Conservation (phyloP, 2,113 vertebrate genomes). For the Aphelocoma coerulescens region DNA sequence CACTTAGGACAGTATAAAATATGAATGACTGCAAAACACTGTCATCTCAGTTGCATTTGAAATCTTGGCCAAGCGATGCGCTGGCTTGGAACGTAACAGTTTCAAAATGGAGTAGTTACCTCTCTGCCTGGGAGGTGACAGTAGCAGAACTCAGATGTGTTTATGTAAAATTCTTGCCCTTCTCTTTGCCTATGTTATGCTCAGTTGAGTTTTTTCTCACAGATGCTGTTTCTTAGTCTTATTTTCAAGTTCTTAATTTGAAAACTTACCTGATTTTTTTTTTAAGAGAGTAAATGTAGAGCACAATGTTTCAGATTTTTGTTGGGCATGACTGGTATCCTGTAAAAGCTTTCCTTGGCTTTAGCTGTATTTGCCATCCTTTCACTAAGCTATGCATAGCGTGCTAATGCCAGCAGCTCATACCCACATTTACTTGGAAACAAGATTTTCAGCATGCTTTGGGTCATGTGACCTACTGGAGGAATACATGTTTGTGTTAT, state of each 20-base stretch:
- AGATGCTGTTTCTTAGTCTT: neutral
- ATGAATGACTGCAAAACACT: neutral
- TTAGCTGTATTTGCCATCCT: neutral
- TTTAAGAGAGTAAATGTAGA: neutral
- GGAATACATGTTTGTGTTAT: neutral
- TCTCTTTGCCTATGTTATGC: neutral
- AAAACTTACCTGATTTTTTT: neutral
- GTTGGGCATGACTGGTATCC: neutral
- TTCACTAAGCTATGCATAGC: neutral
- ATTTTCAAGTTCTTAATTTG: neutral
- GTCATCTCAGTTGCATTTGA: neutral
- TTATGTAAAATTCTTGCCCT: neutral
- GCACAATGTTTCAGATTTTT: neutral
- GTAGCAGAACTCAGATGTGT: neutral
- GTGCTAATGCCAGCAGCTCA: neutral
- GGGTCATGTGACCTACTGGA: neutral
- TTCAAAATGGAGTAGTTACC: neutral
- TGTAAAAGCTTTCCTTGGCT: neutral
- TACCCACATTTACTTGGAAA: neutral
- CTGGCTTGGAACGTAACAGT: neutral
- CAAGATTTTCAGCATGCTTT: neutral
- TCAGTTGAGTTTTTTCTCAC: neutral
- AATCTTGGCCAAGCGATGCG: neutral
- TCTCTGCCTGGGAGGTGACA: neutral
- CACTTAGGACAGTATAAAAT: neutral